A percentile compares a stretch with the other conserved stretches of the same genome.
Conservation (phyloP, 1,140 invertebrate species). For the Drosophila malerkotliana region DNA sequence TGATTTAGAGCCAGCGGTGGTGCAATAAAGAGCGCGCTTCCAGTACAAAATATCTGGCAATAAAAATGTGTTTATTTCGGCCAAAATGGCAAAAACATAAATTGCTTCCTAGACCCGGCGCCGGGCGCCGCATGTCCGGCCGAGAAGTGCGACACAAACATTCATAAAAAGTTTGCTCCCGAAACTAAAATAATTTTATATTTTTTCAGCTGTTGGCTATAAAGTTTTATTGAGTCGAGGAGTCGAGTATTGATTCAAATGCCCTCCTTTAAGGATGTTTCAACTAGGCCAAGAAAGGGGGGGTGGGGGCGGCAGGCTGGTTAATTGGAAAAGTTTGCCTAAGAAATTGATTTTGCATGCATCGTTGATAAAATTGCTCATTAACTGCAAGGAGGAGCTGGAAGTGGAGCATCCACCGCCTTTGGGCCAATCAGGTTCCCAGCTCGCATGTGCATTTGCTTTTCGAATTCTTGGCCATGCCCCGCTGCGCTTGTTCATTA, state of each 20-base stretch:
- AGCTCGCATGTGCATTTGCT: slow-evolving; percentile 18
- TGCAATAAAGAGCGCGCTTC: slow-evolving; percentile 31
- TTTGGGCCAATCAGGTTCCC: slow-evolving; percentile 34
- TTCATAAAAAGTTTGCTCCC: slow-evolving; percentile 28
- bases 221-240: slow-evolving; percentile 25
- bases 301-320: neutral
- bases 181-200: slow-evolving; percentile 6
- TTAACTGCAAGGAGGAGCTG: slow-evolving; percentile 28
- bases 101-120: slow-evolving; percentile 22
- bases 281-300: slow-evolving; percentile 6
- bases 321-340: slow-evolving; percentile 64
- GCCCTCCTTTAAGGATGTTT: slow-evolving; percentile 1
- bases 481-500: slow-evolving; percentile 41
- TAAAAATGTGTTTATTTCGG: slow-evolving; percentile 44
- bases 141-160: slow-evolving; percentile 29
- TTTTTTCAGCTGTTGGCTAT: slow-evolving; percentile 32
- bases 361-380: neutral
- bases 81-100: slow-evolving; percentile 30
- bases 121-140: slow-evolving; percentile 30
- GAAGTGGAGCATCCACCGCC: slow-evolving; percentile 9
- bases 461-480: slow-evolving; percentile 5
- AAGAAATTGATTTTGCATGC: neutral
- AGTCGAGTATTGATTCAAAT: slow-evolving; percentile 30
- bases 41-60: slow-evolving; percentile 23
- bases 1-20: slow-evolving; percentile 45